Evolutionary conservation across 2,797 vertebrate genomes (phyloP).

Genomic region (Arctocebus calabarensis): DNA sequence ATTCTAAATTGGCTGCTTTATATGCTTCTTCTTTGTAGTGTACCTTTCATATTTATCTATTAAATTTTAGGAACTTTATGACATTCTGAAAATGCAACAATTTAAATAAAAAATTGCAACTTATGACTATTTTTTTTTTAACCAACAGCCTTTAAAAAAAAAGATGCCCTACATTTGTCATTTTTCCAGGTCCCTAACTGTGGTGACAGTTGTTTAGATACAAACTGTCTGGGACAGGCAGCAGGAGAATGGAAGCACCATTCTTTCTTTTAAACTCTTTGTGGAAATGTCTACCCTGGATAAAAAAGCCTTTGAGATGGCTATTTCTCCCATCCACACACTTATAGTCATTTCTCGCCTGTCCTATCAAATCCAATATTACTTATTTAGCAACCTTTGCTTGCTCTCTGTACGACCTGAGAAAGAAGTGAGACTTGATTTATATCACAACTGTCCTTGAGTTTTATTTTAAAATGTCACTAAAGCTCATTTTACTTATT

Average conservation of each 20-base stretch:
- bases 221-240: background rate
- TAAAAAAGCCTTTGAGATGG: background rate
- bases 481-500: constrained; percentile 62
- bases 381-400: constrained; percentile 46
- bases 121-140: background rate
- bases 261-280: constrained; percentile 20
- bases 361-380: background rate
- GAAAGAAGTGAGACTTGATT: constrained; percentile 45
- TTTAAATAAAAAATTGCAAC: background rate
- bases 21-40: background rate
- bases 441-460: constrained; percentile 44
- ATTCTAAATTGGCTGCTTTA: background rate
- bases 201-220: background rate
- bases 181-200: background rate
- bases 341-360: background rate
- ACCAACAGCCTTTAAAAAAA: background rate
- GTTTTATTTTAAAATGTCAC: constrained; percentile 73
- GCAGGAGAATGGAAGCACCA: background rate
- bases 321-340: background rate
- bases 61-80: background rate
- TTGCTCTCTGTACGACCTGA: constrained; percentile 30
- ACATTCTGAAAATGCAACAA: background rate
- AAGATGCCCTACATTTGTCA: background rate
- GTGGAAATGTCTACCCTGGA: background rate
- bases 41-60: background rate